phyloP scores from a whole-genome alignment of 2,113 vertebrate genomes.

The Tor tambroides region DNA sequence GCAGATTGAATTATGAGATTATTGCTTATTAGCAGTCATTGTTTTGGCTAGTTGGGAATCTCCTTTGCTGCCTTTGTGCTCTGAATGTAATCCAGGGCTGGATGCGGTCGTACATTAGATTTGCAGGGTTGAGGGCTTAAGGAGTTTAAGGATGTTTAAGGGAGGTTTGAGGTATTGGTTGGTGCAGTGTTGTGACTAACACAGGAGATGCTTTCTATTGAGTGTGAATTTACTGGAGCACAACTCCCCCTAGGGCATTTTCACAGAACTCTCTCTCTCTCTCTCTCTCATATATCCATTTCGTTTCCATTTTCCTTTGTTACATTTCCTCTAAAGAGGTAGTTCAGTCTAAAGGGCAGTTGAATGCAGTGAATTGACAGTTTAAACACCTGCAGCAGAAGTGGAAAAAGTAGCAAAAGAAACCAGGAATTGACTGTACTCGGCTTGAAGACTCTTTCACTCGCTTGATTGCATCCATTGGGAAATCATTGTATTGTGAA shows the following conservation, averaged over 20 bases:
- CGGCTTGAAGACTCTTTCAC: background rate
- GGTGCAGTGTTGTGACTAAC: background rate
- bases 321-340: conserved; percentile 9
- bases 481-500: background rate
- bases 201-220: conserved; percentile 73
- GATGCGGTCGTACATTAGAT: background rate
- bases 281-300: conserved; percentile 12
- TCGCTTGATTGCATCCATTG: background rate
- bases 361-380: background rate
- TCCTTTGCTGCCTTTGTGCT: conserved; percentile 13
- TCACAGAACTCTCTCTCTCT: conserved; percentile 67
- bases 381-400: background rate
- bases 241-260: conserved; percentile 79
- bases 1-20: conserved; percentile 38
- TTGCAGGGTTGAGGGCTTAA: conserved; percentile 1
- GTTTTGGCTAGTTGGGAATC: conserved; percentile 6
- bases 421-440: background rate
- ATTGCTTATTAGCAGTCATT: conserved; percentile 34
- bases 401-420: background rate
- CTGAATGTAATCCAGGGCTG: conserved; percentile 1
- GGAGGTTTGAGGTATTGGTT: conserved; percentile 15
- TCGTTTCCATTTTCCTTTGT: conserved; percentile 37
- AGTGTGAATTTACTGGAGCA: conserved; percentile 83
- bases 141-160: conserved; percentile 8
- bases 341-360: background rate